Conservation (phyloP, 2,113 vertebrate species). For the Pterocles orientalis region DNA sequence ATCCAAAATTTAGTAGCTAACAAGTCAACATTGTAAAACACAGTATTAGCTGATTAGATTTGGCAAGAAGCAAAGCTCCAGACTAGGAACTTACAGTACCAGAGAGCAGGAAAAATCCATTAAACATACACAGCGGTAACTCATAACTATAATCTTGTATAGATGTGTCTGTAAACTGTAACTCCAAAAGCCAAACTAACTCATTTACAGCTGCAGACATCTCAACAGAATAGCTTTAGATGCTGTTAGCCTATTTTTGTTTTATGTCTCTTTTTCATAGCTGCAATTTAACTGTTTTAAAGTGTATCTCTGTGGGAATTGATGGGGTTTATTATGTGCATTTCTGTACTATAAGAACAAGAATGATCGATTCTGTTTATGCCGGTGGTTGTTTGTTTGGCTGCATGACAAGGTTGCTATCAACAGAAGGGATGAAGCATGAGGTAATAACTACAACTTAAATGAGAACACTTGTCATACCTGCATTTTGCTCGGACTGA, state of each 20-base stretch:
- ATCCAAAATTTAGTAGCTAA: conserved; percentile 25
- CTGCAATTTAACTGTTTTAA: conserved; percentile 30
- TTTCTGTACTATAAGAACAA: conserved; percentile 52
- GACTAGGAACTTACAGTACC: conserved; percentile 37
- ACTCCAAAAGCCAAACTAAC: conserved; percentile 59
- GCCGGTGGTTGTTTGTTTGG: conserved; percentile 68
- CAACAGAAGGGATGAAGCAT: conserved; percentile 57
- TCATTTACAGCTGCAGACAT: conserved; percentile 43
- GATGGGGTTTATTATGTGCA: conserved; percentile 61
- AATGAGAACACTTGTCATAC: conserved; percentile 44
- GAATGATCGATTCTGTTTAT: conserved; percentile 60
- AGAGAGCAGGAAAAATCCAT: conserved; percentile 30
- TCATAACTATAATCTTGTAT: conserved; percentile 47
- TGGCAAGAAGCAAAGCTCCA: conserved; percentile 1
- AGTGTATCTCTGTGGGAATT: conserved; percentile 52
- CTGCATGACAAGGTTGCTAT: conserved; percentile 72
- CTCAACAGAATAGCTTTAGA: conserved; percentile 47
- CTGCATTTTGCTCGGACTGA: conserved; percentile 55
- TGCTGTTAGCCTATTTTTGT: conserved; percentile 42
- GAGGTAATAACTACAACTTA: conserved; percentile 67
- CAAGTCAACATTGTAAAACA: conserved; percentile 19
- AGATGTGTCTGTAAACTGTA: conserved; percentile 53
- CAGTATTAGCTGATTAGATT: conserved; percentile 15
- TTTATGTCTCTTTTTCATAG: conserved; percentile 22
- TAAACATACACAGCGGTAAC: conserved; percentile 39